These are phyloP conservation scores for Parambassis ranga DNA, from an alignment of 2,797 vertebrate species.

Conservation along the genomic window DNA sequence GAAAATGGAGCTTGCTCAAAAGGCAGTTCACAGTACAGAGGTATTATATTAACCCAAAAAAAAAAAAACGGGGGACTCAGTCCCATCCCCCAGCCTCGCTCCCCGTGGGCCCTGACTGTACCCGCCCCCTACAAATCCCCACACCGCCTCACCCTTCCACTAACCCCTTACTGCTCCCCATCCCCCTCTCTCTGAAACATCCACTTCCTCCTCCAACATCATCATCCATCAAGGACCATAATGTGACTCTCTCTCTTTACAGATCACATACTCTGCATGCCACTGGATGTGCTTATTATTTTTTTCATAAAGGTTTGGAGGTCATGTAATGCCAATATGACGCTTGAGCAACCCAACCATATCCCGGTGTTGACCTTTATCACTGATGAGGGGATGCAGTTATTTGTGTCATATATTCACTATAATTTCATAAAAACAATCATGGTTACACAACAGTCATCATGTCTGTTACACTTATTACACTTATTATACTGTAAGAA, in stretches of 20 bases:
- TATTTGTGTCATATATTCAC: no score
- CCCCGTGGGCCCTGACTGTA: conserved; percentile 32
- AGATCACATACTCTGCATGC: conserved; percentile 24
- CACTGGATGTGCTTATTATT: conserved; percentile 32
- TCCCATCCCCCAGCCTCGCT: conserved; percentile 50
- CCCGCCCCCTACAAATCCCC: conserved; percentile 55
- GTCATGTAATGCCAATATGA: not conserved
- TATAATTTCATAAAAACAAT: no score
- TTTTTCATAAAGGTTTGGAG: conserved; percentile 23
- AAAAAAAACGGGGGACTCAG: conserved; percentile 1
- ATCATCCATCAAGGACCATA: conserved; percentile 40
- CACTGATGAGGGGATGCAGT: no score
- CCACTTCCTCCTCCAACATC: conserved; percentile 28
- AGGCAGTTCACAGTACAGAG: conserved; percentile 23
- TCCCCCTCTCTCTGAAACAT: conserved; percentile 32
- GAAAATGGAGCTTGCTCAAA: conserved; percentile 27
- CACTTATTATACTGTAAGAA: no score
- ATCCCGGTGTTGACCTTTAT: not conserved
- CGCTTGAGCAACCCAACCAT: not conserved
- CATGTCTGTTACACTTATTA: no score
- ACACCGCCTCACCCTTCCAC: conserved; percentile 21
- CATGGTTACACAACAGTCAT: no score
- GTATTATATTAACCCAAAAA: conserved; percentile 45
- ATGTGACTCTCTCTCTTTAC: conserved; percentile 10
- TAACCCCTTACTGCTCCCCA: conserved; percentile 18